These are phyloP conservation scores for Mola mola DNA, from an alignment of 2,113 vertebrate species.

Conservation along the genomic window DNA sequence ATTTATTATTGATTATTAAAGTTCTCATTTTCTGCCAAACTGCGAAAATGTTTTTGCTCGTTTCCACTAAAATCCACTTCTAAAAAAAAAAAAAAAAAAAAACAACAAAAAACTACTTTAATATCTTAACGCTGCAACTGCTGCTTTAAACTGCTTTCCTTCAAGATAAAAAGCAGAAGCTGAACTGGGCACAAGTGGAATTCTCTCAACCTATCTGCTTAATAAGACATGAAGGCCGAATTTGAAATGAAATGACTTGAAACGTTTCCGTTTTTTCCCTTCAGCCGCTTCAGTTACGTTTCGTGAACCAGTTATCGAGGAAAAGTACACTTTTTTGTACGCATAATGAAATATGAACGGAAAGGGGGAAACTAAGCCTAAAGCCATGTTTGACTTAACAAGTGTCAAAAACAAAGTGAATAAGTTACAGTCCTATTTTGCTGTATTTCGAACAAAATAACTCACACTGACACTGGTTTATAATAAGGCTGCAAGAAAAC, in stretches of 20 bases:
- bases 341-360: conserved; percentile 2
- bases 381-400: conserved; percentile 14
- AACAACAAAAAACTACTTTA: background rate
- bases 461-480: conserved; percentile 3
- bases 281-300: background rate
- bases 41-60: background rate
- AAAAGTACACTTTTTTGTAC: background rate
- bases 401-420: conserved; percentile 22
- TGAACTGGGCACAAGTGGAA: background rate
- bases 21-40: background rate
- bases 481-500: no score
- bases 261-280: conserved; percentile 23
- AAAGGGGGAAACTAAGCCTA: background rate
- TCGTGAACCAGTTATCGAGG: conserved; percentile 2
- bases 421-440: conserved; percentile 11
- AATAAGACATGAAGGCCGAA: conserved; percentile 8
- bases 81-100: no score
- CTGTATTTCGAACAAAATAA: conserved; percentile 13
- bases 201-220: background rate
- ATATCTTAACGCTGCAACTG: background rate
- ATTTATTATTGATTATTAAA: no score
- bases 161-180: conserved; percentile 2
- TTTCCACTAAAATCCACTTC: background rate
- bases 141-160: conserved; percentile 1
- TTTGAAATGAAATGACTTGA: background rate